Conservation (phyloP, 2,797 vertebrate genomes). For the Chelonia mydas region DNA sequence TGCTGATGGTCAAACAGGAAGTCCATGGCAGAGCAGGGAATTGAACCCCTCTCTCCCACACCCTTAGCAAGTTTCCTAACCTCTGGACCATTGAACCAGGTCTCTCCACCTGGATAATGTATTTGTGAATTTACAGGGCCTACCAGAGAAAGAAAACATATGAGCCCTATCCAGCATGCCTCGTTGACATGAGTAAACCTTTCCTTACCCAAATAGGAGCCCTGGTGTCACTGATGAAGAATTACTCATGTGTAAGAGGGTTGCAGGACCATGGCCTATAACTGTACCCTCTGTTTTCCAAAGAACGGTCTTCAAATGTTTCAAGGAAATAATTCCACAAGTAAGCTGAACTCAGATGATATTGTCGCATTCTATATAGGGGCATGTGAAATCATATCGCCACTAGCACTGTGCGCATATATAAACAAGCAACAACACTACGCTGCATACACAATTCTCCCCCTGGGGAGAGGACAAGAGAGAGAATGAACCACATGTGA, state of each 20-base stretch:
- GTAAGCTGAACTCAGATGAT: constrained; percentile 66
- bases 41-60: too few species aligned
- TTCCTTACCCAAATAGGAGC: not conserved
- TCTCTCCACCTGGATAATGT: not conserved
- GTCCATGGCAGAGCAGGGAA: not conserved
- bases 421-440: not conserved
- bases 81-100: not conserved
- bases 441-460: not conserved
- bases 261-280: not conserved
- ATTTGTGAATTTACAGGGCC: not conserved
- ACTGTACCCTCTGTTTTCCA: not conserved
- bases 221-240: not conserved
- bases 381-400: not conserved
- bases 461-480: not conserved
- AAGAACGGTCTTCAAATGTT: not conserved
- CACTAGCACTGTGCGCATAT: not conserved
- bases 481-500: not conserved
- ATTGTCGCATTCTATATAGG: constrained; percentile 62
- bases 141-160: not conserved
- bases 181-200: not conserved
- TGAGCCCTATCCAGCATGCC: not conserved
- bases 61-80: not conserved
- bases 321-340: constrained; percentile 61
- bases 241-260: not conserved
- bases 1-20: not conserved